Base-by-base conservation (phyloP, 2,888 invertebrate species). In the Lapara coniferarum region DNA sequence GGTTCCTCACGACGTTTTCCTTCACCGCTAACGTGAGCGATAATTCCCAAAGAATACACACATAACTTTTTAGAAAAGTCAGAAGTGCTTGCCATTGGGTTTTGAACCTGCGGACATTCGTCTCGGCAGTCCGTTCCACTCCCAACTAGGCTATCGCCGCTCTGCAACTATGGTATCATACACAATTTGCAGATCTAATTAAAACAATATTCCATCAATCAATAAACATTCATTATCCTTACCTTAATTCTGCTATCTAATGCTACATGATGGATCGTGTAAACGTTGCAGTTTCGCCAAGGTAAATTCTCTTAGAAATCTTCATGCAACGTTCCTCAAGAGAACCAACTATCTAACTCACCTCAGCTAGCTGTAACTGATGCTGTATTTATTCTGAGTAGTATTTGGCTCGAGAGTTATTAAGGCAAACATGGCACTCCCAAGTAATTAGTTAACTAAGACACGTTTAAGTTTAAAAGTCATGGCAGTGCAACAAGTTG, bases 391-490 rank as follows among this genome's bases (percentile, higher is more conserved):
- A 57, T 66, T 56, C 37, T 14, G 46, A 58, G 68, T 51, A 68
- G 68, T 69, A 73, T 70, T 72, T 51, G 67, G 68, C 69, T 73
- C 69, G 72, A 74, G 80, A 74, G 76, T 80, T 77, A 75, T 81
- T 80, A 77, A 79, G 81, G 81, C 81, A 81, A 83, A 83, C 81
- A 79, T 73, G 77, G 75, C 76, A 76, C 71, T 76, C 77, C 75
- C 71, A 74, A 80, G 82, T 85, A 88, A 87, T 88, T 88, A 86
- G 84, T 80, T 84, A 76, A 76, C 71, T 72, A 77, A 81, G 77
- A 81, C 77, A 78, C 78, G 78, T 81, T 63, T 79, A 83, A 85
- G 85, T 86, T 85, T 78, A 81, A 77, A 81, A 83, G 83, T 82
- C 83, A 81, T 81, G 84, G 79, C 81, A 80, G 79, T 81, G 84